Conservation (phyloP, 2,797 vertebrate genomes). For the Ctenochaetus hawaiiensis region DNA sequence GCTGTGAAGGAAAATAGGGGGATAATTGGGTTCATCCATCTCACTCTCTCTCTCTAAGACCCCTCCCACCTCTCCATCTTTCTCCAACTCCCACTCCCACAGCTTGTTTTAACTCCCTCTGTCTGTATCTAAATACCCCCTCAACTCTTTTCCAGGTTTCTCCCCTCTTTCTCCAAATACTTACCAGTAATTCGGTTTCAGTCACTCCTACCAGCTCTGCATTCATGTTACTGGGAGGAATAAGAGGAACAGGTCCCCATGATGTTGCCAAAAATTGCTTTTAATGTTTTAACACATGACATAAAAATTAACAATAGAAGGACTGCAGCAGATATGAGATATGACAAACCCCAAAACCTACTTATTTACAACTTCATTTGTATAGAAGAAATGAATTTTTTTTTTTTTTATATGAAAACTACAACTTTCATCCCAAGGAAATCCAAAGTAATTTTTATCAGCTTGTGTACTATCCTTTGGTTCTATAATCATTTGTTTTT, state of each 20-base stretch:
- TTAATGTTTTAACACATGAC: background rate
- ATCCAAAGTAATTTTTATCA: too few relatives aligned
- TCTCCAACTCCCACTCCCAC: slow-evolving; percentile 16
- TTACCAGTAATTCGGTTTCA: background rate
- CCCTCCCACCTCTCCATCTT: slow-evolving; percentile 15
- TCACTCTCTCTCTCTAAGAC: slow-evolving; percentile 70
- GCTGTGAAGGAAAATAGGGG: slow-evolving; percentile 73
- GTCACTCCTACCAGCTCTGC: background rate
- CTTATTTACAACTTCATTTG: too few relatives aligned
- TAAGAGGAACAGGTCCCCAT: background rate
- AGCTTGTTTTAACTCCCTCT: slow-evolving; percentile 37
- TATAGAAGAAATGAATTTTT: too few relatives aligned
- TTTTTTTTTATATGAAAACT: too few relatives aligned
- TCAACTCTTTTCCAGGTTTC: background rate
- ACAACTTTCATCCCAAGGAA: too few relatives aligned
- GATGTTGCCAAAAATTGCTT: background rate
- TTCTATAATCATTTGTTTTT: too few relatives aligned
- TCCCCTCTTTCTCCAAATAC: background rate
- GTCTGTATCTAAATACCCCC: slow-evolving; percentile 21
- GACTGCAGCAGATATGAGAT: background rate
- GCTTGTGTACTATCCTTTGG: too few relatives aligned
- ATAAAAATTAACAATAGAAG: background rate
- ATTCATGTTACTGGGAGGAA: background rate
- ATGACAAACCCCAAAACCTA: too few relatives aligned
- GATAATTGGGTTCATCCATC: slow-evolving; percentile 86